Base-by-base conservation (phyloP, 2,113 vertebrate species). In the Cinclus cinclus region DNA sequence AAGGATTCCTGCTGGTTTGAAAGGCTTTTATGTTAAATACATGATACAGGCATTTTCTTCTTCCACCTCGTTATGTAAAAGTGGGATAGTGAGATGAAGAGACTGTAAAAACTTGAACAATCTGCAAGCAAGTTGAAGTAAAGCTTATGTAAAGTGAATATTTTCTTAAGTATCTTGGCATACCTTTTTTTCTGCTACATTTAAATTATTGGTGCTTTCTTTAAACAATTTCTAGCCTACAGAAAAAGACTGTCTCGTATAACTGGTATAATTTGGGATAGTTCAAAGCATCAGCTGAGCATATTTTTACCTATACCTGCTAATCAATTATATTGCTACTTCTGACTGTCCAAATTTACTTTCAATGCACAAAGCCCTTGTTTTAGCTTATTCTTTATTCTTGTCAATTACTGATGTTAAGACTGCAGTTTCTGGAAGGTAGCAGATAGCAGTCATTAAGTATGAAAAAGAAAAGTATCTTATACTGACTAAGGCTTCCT, bases 1-100 rank as follows among this genome's bases (percentile, higher is more conserved):
- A 92, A 81, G 93, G 88, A 75, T 95, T 97, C 76, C 69, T 88
- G 92, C 95, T 96, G 95, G 59, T 95, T 95, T 95, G 87, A 95
- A 96, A 93, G 71, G 42, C 71, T 95, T 95, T 96, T 93, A 63
- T 87, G 76, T 94, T 96, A 96, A 92, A 94, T 83, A 90, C 52
- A 39, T 20, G 68, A 82, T 86, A 76, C 56, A 65, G 68, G 63
- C 73, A 44, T 92, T 94, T 95, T 93, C 15, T 30, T 89, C 33
- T 92, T 87, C 74, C 37, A 74, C 73, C 42, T 83, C 50, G 47
- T 62, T 53, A 33, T 76, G 70, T 87, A 73, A 85, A 95, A 75
- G 37, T 81, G 28, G 30, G 22, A 21, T 35, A 24, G 59, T 64
- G 67, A 41, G 56, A 50, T 49, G 52, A 75, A 65, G 91, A 95